Evolutionary conservation across 1,140 invertebrate genomes (phyloP), one percentile per base, ranked within the genome.

Genomic region (Drosophila nannoptera): DNA sequence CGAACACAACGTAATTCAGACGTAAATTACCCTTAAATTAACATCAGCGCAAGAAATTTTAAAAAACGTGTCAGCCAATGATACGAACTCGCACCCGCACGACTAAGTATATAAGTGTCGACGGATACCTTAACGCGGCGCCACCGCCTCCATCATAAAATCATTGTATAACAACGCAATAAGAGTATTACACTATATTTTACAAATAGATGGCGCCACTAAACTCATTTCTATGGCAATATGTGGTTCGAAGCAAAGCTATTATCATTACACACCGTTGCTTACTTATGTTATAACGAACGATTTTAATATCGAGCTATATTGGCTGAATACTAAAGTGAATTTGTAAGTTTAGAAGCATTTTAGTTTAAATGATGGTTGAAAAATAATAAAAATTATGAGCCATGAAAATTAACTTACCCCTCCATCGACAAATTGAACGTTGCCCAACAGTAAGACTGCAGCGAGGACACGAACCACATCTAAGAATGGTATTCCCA

Each of bases 401-500:
- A 36, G 35, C 35, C 8, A 36, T 2, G 6, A 36, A 36, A 36
- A 4, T 36, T 43, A 2, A 72, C 84, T 88, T 81, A 89, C 88
- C 73, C 89, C 91, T 52, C 93, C 92, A 84, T 97, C 96, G 4
- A 94, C 92, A 90, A 98, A 98, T 76, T 95, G 94, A 40, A 98
- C 94, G 90, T 98, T 98, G 38, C 97, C 97, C 31, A 98, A 91
- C 46, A 98, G 92, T 62, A 99, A 90, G 29, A 98, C 96, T 0
- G 97, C 96, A 22, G 97, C 95, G 61, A 98, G 89, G 1, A 98
- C 96, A 70, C 97, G 91, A 9, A 98, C 94, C 6, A 98, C 97
- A 90, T 98, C 97, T 88, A 97, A 90, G 87, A 97, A 98, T 4
- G 97, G 97, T 72, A 98, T 98, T 9, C 97, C 97, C 12, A 98